These are phyloP conservation scores for Scaptomyza tumidula DNA, from an alignment of 2,888 invertebrate species.

Conservation along the genomic window DNA sequence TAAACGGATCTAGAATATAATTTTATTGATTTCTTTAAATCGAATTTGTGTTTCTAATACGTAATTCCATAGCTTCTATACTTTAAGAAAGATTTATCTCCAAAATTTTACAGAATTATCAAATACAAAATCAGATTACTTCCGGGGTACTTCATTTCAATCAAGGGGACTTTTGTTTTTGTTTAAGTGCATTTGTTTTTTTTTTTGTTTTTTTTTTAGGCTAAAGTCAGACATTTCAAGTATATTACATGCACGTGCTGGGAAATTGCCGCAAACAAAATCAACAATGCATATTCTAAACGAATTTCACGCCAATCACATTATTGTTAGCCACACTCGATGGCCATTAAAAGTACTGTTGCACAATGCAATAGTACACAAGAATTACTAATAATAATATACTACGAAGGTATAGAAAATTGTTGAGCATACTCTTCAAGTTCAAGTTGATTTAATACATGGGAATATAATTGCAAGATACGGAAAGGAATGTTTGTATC, in stretches of 20 bases:
- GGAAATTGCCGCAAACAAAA: slow-evolving; percentile 8
- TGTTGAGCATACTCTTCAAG: neutral
- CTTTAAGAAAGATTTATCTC: too few relatives aligned
- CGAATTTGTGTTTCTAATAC: too few relatives aligned
- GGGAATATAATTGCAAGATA: neutral
- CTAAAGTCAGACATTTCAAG: slow-evolving; percentile 37
- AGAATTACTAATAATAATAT: neutral
- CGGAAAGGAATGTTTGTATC: slow-evolving; percentile 6
- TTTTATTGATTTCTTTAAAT: too few relatives aligned
- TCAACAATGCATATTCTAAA: slow-evolving; percentile 31
- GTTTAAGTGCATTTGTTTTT: too few relatives aligned
- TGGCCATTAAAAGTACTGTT: slow-evolving; percentile 6
- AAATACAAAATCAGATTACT: too few relatives aligned
- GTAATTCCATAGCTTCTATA: too few relatives aligned
- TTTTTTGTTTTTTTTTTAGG: neutral
- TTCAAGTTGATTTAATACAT: neutral
- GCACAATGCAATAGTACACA: slow-evolving; percentile 13
- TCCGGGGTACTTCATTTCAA: too few relatives aligned
- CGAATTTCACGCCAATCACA: slow-evolving; percentile 50
- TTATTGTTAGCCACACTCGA: too few relatives aligned
- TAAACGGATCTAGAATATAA: too few relatives aligned
- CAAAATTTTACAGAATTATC: too few relatives aligned
- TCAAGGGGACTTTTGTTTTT: too few relatives aligned
- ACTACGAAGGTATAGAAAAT: neutral
- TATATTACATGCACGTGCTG: slow-evolving; percentile 32